phyloP scores from a whole-genome alignment of 2,113 vertebrate species.

The Hemiprocne comata region DNA sequence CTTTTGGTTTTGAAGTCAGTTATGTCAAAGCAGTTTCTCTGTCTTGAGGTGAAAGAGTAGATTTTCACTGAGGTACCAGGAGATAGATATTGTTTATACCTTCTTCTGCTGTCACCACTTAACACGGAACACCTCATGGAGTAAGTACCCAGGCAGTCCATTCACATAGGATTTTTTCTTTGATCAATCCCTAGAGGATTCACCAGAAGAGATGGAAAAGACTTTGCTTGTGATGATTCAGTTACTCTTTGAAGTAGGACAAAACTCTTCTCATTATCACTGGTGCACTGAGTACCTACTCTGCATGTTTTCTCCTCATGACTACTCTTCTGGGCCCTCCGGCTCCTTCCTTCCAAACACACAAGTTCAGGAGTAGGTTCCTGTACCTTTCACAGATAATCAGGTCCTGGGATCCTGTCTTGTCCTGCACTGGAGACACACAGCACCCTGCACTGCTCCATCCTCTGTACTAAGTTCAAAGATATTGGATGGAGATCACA shows the following conservation, averaged over 20 bases:
- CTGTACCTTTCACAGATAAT: not conserved
- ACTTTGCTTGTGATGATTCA: not conserved
- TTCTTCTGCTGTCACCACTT: not conserved
- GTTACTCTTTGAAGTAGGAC: not conserved
- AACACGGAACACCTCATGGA: not conserved
- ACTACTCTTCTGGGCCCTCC: not conserved
- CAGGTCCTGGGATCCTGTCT: not conserved
- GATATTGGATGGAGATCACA: not conserved
- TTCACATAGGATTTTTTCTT: not conserved
- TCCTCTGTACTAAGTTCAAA: not conserved
- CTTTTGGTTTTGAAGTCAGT: not conserved
- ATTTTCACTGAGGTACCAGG: not conserved
- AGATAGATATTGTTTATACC: not conserved
- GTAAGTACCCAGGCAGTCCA: not conserved
- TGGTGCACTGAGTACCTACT: not conserved
- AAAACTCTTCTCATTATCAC: not conserved
- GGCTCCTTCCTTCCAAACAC: not conserved
- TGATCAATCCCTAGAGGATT: not conserved
- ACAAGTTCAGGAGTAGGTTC: not conserved
- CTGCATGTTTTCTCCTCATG: not conserved
- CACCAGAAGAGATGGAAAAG: not conserved
- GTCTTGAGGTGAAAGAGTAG: not conserved
- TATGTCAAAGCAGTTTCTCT: not conserved
- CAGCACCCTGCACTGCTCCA: not conserved
- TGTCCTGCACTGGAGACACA: not conserved